Base-by-base conservation (phyloP, 2,888 invertebrate genomes). In the Graphium colonna region DNA sequence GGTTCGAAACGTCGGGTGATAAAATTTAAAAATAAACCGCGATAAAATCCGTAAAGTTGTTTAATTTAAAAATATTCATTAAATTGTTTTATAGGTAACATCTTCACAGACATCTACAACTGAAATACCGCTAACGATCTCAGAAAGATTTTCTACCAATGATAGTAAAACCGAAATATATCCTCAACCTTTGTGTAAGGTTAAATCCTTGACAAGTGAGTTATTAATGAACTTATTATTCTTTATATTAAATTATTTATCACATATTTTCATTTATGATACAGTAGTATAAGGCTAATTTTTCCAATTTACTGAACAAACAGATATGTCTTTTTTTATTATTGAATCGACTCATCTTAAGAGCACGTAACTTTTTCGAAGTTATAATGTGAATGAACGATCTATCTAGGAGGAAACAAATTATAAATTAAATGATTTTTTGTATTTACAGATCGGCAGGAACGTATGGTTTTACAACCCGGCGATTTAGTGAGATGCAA, bases 401-500 rank as follows among this genome's bases (percentile, higher is more conserved):
- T n/a, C n/a, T n/a, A n/a, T n/a, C n/a, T n/a, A n/a, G n/a, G n/a
- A n/a, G n/a, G n/a, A n/a, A n/a, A n/a, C n/a, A n/a, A n/a, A n/a
- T n/a, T n/a, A n/a, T n/a, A n/a, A n/a, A n/a, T n/a, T n/a, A n/a
- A n/a, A n/a, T n/a, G n/a, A n/a, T n/a, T n/a, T n/a, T n/a, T 21
- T 47, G 31, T 46, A 4, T 26, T 69, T 72, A 55, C 55, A 85
- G 86, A 63, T 38, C 63, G 66, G n/a, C 52, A 52, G 1, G 54
- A 59, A 3, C 79, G 88, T 31, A 56, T 87, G 53, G 67, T 86
- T 12, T 60, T 89, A 52, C 65, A 79, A 49, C 82, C 88, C 8
- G 87, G 87, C 10, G 88, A 87, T 57, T 70, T 89, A 3, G 68
- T 87, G 4, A 68, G 89, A 57, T 88, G 85, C 60, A 89, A 88